Percentiles rank a stretch among this genome's conserved stretches.
Evolutionary conservation across 35 echinoderm and acorn worm genomes (phyloP).

Genomic region (Diadema setosum): DNA sequence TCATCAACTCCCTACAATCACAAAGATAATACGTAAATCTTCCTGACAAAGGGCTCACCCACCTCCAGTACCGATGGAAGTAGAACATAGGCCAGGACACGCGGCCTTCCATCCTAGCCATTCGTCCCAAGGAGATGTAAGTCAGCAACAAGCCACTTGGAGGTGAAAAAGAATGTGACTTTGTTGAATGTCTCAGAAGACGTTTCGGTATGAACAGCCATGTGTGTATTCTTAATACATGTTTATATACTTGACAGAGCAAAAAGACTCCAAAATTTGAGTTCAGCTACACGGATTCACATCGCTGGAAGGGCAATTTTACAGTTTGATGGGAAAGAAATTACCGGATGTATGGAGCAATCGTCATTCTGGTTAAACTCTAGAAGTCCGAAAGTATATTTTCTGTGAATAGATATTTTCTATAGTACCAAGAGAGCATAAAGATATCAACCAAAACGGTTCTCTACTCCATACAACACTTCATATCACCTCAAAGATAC

Average conservation of each 20-base stretch:
- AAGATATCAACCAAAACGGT: background rate
- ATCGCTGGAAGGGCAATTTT: background rate
- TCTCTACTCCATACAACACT: background rate
- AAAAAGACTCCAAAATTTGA: too few relatives aligned
- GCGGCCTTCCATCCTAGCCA: slow-evolving; percentile 34
- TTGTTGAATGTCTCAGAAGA: too few relatives aligned
- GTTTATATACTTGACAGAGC: too few relatives aligned
- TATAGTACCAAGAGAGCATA: background rate
- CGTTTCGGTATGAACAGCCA: too few relatives aligned
- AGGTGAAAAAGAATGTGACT: too few relatives aligned
- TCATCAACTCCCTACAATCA: background rate
- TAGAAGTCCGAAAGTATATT: background rate
- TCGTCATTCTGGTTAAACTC: background rate
- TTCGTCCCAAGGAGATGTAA: slow-evolving; percentile 44
- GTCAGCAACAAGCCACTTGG: slow-evolving; percentile 64
- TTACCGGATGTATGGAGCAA: background rate
- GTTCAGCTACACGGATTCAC: background rate
- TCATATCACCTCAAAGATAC: background rate
- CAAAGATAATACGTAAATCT: too few relatives aligned
- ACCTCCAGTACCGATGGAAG: slow-evolving; percentile 95
- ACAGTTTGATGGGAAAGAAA: background rate
- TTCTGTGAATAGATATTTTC: background rate
- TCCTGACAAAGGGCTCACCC: too few relatives aligned
- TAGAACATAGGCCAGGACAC: slow-evolving; percentile 69
- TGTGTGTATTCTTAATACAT: too few relatives aligned